These are phyloP conservation scores for Mustela lutreola DNA, from an alignment of 2,113 vertebrate species.

Conservation along the genomic window DNA sequence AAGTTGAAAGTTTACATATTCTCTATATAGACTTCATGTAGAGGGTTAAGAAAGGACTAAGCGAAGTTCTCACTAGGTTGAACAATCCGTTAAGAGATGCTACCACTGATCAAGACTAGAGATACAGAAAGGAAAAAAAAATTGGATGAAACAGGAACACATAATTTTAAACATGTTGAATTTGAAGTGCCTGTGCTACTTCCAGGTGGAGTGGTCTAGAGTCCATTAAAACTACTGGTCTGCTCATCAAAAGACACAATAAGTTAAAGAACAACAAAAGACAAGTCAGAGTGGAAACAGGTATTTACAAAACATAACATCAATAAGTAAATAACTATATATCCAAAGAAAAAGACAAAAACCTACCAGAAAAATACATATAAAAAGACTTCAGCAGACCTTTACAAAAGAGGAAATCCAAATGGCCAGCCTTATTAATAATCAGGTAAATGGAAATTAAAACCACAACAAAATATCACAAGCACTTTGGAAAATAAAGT, in stretches of 20 bases:
- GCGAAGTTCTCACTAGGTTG: neutral
- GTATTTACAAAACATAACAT: neutral
- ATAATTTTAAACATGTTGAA: conserved; percentile 46
- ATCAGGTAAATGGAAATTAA: conserved; percentile 48
- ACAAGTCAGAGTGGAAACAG: neutral
- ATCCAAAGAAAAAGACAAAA: conserved; percentile 26
- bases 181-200: neutral
- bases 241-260: neutral
- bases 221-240: neutral
- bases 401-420: conserved; percentile 44
- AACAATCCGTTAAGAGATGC: neutral
- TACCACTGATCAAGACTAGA: neutral
- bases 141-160: neutral
- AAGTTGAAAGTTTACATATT: neutral
- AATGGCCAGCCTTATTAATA: neutral
- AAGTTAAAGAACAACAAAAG: neutral
- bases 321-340: neutral
- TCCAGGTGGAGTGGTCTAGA: neutral
- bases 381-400: neutral
- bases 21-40: neutral
- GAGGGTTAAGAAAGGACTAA: neutral
- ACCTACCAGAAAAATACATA: neutral
- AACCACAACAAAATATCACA: neutral
- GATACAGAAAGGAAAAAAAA: conserved; percentile 17
- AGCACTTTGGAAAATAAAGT: conserved; percentile 50